These are phyloP conservation scores for Vandiemenella viatica DNA, from an alignment of 2,888 invertebrate genomes.

Conservation along the genomic window DNA sequence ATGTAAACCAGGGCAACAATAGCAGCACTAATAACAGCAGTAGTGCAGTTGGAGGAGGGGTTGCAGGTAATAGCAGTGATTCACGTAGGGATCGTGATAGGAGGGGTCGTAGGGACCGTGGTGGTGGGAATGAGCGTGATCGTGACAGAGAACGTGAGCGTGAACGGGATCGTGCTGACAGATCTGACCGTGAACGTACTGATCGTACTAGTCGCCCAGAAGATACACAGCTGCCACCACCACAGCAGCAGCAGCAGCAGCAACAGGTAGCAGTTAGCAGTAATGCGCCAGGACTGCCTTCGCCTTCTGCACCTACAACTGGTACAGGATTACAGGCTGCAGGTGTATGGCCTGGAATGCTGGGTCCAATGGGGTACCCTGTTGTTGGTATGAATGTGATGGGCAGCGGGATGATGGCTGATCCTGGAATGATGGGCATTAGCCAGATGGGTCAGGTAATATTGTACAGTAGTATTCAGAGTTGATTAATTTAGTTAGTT, in stretches of 20 bases:
- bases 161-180: conserved; percentile 15
- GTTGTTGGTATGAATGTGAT: conserved; percentile 23
- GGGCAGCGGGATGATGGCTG: conserved; percentile 41
- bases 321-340: no score
- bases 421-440: conserved; percentile 44
- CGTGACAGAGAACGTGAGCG: conserved; percentile 17
- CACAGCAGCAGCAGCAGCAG: conserved; percentile 7
- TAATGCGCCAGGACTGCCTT: neutral
- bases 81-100: conserved; percentile 6
- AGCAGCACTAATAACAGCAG: no score
- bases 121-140: conserved; percentile 20
- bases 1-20: no score
- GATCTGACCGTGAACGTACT: conserved; percentile 8
- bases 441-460: conserved; percentile 24
- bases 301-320: neutral
- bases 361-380: conserved; percentile 21
- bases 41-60: no score
- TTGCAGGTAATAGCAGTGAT: conserved; percentile 1
- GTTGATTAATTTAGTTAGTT: no score
- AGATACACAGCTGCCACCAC: conserved; percentile 11
- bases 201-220: conserved; percentile 1
- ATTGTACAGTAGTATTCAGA: neutral
- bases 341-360: conserved; percentile 23
- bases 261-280: neutral
- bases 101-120: conserved; percentile 15